These are phyloP conservation scores for Pteria penguin DNA, from an alignment of 2,888 invertebrate genomes.

Conservation along the genomic window DNA sequence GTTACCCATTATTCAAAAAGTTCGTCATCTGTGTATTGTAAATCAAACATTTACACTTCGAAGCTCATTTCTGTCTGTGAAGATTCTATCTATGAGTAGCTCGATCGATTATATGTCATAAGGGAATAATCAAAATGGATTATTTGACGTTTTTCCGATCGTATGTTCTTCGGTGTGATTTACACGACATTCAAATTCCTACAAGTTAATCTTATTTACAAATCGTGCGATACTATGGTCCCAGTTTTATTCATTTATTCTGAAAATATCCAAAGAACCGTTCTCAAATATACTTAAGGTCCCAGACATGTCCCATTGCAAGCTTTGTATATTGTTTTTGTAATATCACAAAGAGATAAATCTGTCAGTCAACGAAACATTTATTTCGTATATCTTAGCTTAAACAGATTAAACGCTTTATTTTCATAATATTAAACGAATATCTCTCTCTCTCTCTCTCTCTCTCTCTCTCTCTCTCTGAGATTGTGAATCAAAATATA, in stretches of 20 bases:
- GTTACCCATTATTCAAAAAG: neutral
- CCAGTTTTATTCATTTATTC: neutral
- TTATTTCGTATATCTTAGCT: too few species aligned
- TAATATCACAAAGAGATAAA: too few species aligned
- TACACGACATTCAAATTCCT: neutral
- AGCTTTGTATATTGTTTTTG: too few species aligned
- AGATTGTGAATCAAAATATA: too few species aligned
- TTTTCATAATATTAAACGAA: too few species aligned
- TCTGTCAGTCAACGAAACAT: too few species aligned
- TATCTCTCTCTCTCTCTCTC: too few species aligned
- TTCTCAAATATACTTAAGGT: too few species aligned
- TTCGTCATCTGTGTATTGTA: neutral
- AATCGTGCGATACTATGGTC: neutral
- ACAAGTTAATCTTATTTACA: neutral
- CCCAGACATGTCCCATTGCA: too few species aligned
- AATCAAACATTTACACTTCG: neutral
- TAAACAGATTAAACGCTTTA: too few species aligned
- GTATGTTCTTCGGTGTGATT: neutral
- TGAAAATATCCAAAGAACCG: neutral
- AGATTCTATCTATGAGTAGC: neutral
- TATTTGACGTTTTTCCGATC: neutral
- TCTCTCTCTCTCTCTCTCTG: too few species aligned
- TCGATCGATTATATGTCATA: neutral
- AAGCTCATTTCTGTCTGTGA: neutral
- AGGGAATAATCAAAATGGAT: neutral